A percentile compares a stretch with the other conserved stretches of the same genome.
These are phyloP conservation scores for Microdon myrmicae DNA, from an alignment of 2,888 invertebrate species.

Conservation along the genomic window DNA sequence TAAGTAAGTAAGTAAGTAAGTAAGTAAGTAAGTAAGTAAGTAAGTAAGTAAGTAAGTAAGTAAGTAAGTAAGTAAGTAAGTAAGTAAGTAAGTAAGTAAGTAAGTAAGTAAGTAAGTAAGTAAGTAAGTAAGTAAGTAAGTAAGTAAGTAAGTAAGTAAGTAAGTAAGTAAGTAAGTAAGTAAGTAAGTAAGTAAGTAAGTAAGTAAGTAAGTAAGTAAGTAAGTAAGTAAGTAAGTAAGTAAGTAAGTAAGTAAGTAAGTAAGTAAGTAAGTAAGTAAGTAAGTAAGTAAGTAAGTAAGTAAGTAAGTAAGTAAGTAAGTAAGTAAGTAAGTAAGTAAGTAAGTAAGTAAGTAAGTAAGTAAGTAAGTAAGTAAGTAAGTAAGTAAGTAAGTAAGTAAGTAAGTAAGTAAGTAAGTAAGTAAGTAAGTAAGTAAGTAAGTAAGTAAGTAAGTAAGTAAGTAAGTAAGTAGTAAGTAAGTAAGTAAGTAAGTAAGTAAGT, in stretches of 20 bases:
- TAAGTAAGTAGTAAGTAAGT: slow-evolving; percentile 8
- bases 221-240: neutral
- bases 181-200: neutral
- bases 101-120: slow-evolving; percentile 1
- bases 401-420: neutral
- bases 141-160: neutral
- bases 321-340: neutral
- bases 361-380: neutral
- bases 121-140: slow-evolving; percentile 2
- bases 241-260: slow-evolving; percentile 1
- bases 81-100: neutral
- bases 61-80: neutral
- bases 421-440: neutral
- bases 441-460: slow-evolving; percentile 2
- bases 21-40: neutral
- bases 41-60: slow-evolving; percentile 5
- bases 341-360: neutral
- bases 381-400: neutral
- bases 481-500: slow-evolving; percentile 6
- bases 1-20: neutral
- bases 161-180: slow-evolving; percentile 1
- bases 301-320: slow-evolving; percentile 1
- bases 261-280: neutral
- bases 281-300: neutral
- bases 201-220: neutral